These are phyloP conservation scores for Thermophis baileyi DNA, from an alignment of 2,113 vertebrate species.

Conservation along the genomic window DNA sequence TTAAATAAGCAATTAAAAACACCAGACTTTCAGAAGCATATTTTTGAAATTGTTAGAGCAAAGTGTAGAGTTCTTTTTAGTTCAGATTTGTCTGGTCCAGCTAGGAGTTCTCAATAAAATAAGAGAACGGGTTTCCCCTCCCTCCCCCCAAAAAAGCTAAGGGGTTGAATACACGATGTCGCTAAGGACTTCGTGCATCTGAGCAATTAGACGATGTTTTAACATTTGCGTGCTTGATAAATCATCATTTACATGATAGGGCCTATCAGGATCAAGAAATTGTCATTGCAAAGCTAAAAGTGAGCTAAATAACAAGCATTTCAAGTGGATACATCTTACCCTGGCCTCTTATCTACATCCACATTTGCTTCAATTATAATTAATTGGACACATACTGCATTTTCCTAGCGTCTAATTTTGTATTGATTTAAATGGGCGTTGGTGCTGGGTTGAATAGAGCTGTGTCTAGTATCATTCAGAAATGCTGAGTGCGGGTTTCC, in stretches of 20 bases:
- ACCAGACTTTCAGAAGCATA: background rate
- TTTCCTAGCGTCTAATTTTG: slow-evolving; percentile 71
- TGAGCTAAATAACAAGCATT: background rate
- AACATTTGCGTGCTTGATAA: slow-evolving; percentile 25
- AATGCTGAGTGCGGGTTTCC: slow-evolving; percentile 67
- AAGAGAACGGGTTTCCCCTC: slow-evolving; percentile 34
- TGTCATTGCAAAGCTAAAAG: background rate
- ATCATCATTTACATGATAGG: slow-evolving; percentile 40
- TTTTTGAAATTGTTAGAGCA: rapidly evolving
- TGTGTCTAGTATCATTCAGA: slow-evolving; percentile 57
- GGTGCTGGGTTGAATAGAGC: slow-evolving; percentile 59
- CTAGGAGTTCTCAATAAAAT: slow-evolving; percentile 45
- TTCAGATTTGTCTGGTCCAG: slow-evolving; percentile 48
- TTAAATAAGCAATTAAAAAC: background rate
- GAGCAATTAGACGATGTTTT: slow-evolving; percentile 56
- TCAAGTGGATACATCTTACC: slow-evolving; percentile 11
- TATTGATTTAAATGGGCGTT: slow-evolving; percentile 66
- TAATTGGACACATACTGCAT: slow-evolving; percentile 68
- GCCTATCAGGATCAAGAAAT: background rate
- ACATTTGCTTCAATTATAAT: slow-evolving; percentile 69
- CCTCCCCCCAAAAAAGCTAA: background rate
- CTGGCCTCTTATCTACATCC: slow-evolving; percentile 51
- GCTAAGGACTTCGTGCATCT: slow-evolving; percentile 31
- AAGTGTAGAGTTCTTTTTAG: slow-evolving; percentile 29
- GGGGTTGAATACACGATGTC: slow-evolving; percentile 19